Conservation (phyloP, 2,797 vertebrate genomes). For the Numenius phaeopus region DNA sequence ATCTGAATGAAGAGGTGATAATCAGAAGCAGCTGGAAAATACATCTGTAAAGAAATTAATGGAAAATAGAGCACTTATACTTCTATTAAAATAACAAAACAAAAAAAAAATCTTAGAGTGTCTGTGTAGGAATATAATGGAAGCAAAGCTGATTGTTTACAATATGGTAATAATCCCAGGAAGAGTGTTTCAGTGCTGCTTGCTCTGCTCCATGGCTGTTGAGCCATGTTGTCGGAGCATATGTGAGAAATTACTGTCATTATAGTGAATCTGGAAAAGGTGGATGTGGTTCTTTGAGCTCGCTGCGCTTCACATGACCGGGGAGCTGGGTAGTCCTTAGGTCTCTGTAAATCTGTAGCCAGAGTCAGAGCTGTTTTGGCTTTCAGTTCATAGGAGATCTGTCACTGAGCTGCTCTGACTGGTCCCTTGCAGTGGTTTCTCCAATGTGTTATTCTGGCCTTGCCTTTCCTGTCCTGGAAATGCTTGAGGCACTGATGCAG, state of each 20-base stretch:
- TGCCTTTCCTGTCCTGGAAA: neutral
- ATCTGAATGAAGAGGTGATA: slow-evolving; percentile 1
- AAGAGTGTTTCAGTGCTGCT: neutral
- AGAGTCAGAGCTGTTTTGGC: neutral
- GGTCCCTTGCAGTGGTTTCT: neutral
- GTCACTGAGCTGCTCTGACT: neutral
- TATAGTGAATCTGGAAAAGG: neutral
- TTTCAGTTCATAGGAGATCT: neutral
- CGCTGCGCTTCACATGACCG: neutral
- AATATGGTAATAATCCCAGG: neutral
- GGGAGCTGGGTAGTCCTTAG: neutral
- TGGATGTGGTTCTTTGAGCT: neutral
- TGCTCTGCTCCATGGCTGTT: neutral
- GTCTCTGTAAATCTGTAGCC: neutral
- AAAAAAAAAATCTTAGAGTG: neutral
- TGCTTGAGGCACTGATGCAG: neutral
- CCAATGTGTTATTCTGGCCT: neutral
- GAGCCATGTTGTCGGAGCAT: neutral
- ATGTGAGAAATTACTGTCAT: neutral
- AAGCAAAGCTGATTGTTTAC: slow-evolving; percentile 1
- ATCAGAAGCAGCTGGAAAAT: slow-evolving; percentile 8
- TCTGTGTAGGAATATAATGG: neutral
- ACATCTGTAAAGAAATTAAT: neutral
- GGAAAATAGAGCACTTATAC: neutral
- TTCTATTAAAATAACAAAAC: slow-evolving; percentile 1